Conservation (phyloP, 2,888 invertebrate genomes). For the Saturnia pavonia region DNA sequence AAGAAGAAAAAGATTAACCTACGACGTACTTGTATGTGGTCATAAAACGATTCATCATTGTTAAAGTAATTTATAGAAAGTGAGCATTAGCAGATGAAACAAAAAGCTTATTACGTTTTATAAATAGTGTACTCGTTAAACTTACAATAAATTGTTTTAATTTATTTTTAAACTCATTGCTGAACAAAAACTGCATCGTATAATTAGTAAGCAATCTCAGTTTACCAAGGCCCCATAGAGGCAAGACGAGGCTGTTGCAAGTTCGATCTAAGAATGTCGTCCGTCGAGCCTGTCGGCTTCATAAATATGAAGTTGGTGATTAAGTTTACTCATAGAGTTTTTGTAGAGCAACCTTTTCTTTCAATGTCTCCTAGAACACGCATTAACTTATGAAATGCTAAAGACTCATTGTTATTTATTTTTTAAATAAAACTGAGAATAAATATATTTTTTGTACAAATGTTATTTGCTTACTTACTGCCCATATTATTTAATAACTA, state of each 20-base stretch:
- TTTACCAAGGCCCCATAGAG: slow-evolving; percentile 24
- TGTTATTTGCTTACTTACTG: not conserved
- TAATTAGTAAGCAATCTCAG: slow-evolving; percentile 47
- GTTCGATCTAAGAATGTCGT: slow-evolving; percentile 69
- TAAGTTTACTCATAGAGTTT: slow-evolving; percentile 62
- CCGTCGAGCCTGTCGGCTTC: slow-evolving; percentile 57
- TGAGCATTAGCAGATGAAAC: not conserved
- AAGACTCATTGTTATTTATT: not conserved
- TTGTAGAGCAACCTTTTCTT: slow-evolving; percentile 44
- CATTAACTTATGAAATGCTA: slow-evolving; percentile 13
- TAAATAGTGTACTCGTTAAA: not conserved
- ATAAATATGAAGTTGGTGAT: slow-evolving; percentile 76
- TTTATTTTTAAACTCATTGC: slow-evolving; percentile 1
- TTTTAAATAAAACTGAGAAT: too few relatives aligned
- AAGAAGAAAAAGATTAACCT: too few relatives aligned
- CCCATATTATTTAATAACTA: not conserved
- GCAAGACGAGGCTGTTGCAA: slow-evolving; percentile 23
- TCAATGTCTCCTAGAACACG: slow-evolving; percentile 16
- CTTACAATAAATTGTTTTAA: not conserved
- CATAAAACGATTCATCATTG: not conserved
- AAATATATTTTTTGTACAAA: not conserved
- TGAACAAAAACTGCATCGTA: slow-evolving; percentile 27
- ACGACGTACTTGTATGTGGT: too few relatives aligned
- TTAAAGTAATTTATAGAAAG: not conserved
- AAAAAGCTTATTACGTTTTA: slow-evolving; percentile 1